A percentile compares a stretch with the other conserved stretches of the same genome.
These are phyloP conservation scores for Drosophila cardini DNA, from an alignment of 1,140 invertebrate genomes.

Conservation along the genomic window DNA sequence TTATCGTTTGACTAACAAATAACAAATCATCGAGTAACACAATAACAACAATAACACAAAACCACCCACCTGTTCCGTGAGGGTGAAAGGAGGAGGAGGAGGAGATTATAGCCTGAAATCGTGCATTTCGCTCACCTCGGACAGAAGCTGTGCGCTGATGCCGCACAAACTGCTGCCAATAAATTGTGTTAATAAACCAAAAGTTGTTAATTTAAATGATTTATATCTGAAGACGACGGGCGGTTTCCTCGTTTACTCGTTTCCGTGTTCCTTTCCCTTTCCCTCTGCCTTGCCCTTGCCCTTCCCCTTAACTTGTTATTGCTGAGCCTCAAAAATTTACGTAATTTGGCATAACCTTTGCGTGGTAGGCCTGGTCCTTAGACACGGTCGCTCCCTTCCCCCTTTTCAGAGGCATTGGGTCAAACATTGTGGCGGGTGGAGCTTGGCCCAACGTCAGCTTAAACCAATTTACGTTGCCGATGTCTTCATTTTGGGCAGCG, in stretches of 20 bases:
- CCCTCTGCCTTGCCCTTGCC: background rate
- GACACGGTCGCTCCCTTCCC: background rate
- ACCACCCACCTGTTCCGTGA: conserved; percentile 34
- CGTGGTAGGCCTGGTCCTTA: conserved; percentile 19
- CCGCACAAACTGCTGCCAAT: conserved; percentile 80
- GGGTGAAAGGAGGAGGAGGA: background rate
- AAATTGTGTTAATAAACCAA: conserved; percentile 85
- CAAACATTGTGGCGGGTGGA: conserved; percentile 48
- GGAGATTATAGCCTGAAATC: conserved; percentile 40
- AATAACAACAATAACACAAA: conserved; percentile 18
- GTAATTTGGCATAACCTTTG: conserved; percentile 78
- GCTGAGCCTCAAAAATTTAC: conserved; percentile 80
- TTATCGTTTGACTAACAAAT: conserved; percentile 83
- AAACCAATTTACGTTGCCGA: conserved; percentile 81
- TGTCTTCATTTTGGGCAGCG: conserved; percentile 69
- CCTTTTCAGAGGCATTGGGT: conserved; percentile 58
- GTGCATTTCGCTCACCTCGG: conserved; percentile 57
- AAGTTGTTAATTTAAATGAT: conserved; percentile 85
- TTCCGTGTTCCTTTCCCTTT: background rate
- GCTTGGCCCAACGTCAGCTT: conserved; percentile 68
- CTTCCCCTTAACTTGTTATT: conserved; percentile 46
- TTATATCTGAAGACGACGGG: conserved; percentile 67
- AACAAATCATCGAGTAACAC: conserved; percentile 73
- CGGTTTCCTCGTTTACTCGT: conserved; percentile 1
- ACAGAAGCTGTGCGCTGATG: conserved; percentile 61